These are phyloP conservation scores for Orchesella cincta DNA, from an alignment of 1,140 invertebrate genomes.

Conservation along the genomic window DNA sequence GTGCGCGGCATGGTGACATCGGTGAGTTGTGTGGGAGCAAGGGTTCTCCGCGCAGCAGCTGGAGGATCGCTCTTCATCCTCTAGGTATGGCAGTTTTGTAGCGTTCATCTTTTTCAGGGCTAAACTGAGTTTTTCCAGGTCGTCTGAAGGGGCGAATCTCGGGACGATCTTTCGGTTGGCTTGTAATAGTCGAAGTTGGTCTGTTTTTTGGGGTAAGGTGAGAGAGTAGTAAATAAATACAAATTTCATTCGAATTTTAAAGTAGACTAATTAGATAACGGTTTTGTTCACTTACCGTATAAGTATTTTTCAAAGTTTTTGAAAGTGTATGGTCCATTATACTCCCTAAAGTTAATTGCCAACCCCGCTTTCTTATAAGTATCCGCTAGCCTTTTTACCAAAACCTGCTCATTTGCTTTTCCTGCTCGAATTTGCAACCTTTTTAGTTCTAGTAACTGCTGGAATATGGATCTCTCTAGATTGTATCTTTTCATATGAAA, in stretches of 20 bases:
- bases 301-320: slow-evolving; percentile 88
- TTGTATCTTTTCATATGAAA: slow-evolving; percentile 68
- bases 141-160: slow-evolving; percentile 58
- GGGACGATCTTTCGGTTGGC: slow-evolving; percentile 62
- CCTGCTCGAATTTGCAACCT: slow-evolving; percentile 86
- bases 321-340: slow-evolving; percentile 73
- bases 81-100: slow-evolving; percentile 52
- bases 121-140: slow-evolving; percentile 66
- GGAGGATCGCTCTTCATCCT: slow-evolving; percentile 54
- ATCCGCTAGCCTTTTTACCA: slow-evolving; percentile 81
- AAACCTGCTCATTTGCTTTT: slow-evolving; percentile 81
- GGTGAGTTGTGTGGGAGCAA: slow-evolving; percentile 79
- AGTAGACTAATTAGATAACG: background rate
- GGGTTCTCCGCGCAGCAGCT: slow-evolving; percentile 59
- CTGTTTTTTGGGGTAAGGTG: too few relatives aligned
- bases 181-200: slow-evolving; percentile 77
- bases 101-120: slow-evolving; percentile 55
- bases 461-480: slow-evolving; percentile 88
- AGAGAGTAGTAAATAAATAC: background rate
- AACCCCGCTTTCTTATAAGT: slow-evolving; percentile 77
- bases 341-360: slow-evolving; percentile 69
- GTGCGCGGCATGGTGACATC: slow-evolving; percentile 84
- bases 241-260: slow-evolving; percentile 13
- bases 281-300: slow-evolving; percentile 65
- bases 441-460: slow-evolving; percentile 89